A percentile compares a stretch with the other conserved stretches of the same genome.
Conservation (phyloP, 2,113 vertebrate species). For the Onychorhynchus coronatus region DNA sequence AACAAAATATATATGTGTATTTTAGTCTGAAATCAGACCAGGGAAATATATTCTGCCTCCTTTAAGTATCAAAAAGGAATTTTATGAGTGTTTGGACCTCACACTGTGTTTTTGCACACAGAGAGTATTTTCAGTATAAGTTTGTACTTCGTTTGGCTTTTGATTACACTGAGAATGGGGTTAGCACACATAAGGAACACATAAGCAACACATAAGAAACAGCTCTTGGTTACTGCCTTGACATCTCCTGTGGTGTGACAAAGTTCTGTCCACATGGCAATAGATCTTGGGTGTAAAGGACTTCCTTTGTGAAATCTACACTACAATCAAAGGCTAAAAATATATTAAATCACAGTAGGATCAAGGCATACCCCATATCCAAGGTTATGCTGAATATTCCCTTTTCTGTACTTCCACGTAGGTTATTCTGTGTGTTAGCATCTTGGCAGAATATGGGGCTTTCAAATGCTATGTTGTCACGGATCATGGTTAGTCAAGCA, state of each 20-base stretch:
- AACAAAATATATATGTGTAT: not conserved
- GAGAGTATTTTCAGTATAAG: not conserved
- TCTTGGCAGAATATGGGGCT: not conserved
- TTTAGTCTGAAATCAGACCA: not conserved
- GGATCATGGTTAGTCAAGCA: not conserved
- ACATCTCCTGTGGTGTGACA: not conserved
- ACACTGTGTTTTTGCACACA: not conserved
- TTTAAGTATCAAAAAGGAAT: not conserved
- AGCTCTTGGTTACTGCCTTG: not conserved
- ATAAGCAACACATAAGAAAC: too few relatives aligned
- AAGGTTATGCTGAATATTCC: not conserved
- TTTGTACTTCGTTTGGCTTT: not conserved
- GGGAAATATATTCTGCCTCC: not conserved
- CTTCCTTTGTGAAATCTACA: not conserved
- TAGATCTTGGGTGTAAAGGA: not conserved
- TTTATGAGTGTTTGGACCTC: not conserved
- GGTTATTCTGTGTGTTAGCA: not conserved
- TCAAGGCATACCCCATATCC: not conserved
- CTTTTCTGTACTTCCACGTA: not conserved
- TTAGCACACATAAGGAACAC: not conserved
- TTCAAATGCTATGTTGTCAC: not conserved
- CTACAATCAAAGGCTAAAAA: not conserved
- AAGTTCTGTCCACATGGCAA: not conserved
- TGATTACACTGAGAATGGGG: not conserved
- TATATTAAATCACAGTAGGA: not conserved